Base-by-base conservation (phyloP, 2,888 invertebrate species). In the Crematogaster levior region DNA sequence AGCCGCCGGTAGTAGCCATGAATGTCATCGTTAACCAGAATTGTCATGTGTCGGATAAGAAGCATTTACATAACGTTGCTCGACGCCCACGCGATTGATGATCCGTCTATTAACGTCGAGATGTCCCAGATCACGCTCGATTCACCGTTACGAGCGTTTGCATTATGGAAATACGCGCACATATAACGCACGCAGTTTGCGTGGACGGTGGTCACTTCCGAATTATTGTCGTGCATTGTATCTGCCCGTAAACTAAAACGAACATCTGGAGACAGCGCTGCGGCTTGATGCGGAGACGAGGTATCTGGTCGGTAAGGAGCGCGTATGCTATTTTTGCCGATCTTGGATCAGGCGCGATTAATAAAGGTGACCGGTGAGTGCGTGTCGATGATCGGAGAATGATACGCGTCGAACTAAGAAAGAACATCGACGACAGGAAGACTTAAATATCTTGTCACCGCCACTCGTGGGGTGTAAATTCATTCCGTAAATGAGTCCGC, bases 321-420 rank as follows among this genome's bases (percentile, higher is more conserved):
- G 37, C 53, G 72, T 40, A 70, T 63, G 65, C 84, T 85, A 85
- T 83, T 85, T 85, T 56, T 74, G 79, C 61, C 51, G 74, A 68
- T 27, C 58, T 75, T n/a, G 83, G 73, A 73, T 65, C 66, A 43
- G 21, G 40, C 63, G 46, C 51, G 82, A 77, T 84, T 82, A 75
- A 70, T 72, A 68, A 80, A 72, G n/a, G 24, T 34, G 37, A 40
- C n/a, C 46, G 72, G 18, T 9, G 53, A 51, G 61, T 51, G 56
- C 60, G 81, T 68, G 83, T 6, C 61, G 43, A 81, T 83, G 86
- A 88, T 90, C 85, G 63, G 65, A 65, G 65, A 84, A 83, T 86
- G 86, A 70, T 81, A 83, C 68, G 48, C 77, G 84, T 83, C 84
- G 81, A 84, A 89, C 88, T 86, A 84, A 86, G 88, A 88, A 89